phyloP scores from a whole-genome alignment of 2,113 vertebrate species.

The Ammodytes marinus region DNA sequence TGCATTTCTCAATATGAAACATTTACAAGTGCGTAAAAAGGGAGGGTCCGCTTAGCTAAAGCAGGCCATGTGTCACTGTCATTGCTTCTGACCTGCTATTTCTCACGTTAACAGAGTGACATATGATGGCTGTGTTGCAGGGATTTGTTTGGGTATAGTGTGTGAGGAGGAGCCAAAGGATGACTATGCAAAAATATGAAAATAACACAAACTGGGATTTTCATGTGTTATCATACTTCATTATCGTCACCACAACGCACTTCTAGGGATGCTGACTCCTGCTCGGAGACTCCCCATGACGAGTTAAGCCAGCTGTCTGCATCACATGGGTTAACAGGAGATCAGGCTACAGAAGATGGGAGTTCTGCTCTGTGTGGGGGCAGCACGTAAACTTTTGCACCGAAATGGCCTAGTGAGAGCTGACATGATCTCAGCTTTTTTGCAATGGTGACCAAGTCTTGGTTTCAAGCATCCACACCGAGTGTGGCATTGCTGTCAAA shows the following conservation, averaged over 20 bases:
- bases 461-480: constrained; percentile 16
- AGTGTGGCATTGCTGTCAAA: constrained; percentile 23
- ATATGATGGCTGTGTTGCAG: neutral
- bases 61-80: constrained; percentile 7
- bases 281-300: constrained; percentile 6
- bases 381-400: constrained; percentile 10
- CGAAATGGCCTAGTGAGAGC: constrained; percentile 18
- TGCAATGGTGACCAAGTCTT: neutral
- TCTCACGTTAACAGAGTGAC: neutral
- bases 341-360: constrained; percentile 2
- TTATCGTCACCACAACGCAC: neutral
- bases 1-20: constrained; percentile 78
- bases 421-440: constrained; percentile 1
- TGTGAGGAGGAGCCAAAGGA: neutral
- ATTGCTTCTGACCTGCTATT: neutral
- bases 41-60: constrained; percentile 12
- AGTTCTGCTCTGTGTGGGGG: neutral
- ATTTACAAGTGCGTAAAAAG: constrained; percentile 68
- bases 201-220: constrained; percentile 24
- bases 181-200: neutral
- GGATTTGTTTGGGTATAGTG: neutral
- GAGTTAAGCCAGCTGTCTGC: constrained; percentile 7
- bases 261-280: constrained; percentile 8
- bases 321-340: constrained; percentile 24
- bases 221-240: constrained; percentile 13